Evolutionary conservation across 2,888 invertebrate species (phyloP).

Genomic region (Zygothrica quintamaculata): DNA sequence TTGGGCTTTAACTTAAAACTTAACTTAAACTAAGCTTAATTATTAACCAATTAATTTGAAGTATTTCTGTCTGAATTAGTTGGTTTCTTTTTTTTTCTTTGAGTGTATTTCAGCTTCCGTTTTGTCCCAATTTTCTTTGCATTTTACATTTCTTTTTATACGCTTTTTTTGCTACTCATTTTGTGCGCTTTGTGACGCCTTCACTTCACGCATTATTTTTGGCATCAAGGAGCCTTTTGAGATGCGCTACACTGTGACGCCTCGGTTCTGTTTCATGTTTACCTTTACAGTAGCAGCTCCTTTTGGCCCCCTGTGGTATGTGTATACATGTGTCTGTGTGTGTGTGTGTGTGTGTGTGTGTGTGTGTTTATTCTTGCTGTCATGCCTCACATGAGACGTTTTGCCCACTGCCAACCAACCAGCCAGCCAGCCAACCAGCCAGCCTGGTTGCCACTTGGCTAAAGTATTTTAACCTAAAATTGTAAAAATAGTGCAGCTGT

Average conservation of each 20-base stretch:
- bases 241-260: slow-evolving; percentile 64
- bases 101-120: slow-evolving; percentile 26
- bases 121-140: slow-evolving; percentile 41
- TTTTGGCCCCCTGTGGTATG: slow-evolving; percentile 1
- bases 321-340: background rate
- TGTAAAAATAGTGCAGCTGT: slow-evolving; percentile 70
- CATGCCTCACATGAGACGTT: slow-evolving; percentile 30
- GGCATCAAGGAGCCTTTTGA: slow-evolving; percentile 71
- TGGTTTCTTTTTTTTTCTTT: slow-evolving; percentile 1
- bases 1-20: too few species aligned
- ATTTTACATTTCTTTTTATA: too few species aligned
- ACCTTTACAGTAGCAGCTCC: slow-evolving; percentile 12
- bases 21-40: too few species aligned
- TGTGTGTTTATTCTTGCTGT: slow-evolving; percentile 37
- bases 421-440: too few species aligned
- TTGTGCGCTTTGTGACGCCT: slow-evolving; percentile 27
- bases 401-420: slow-evolving; percentile 6
- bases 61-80: background rate
- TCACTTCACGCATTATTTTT: slow-evolving; percentile 63
- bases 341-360: slow-evolving; percentile 16
- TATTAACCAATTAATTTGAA: too few species aligned
- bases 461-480: slow-evolving; percentile 76
- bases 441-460: slow-evolving; percentile 59
- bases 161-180: too few species aligned
- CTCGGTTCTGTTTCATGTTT: slow-evolving; percentile 33